Percentiles rank a stretch among this genome's conserved stretches.
phyloP scores from a whole-genome alignment of 2,113 vertebrate species.

The Pluvianellus socialis region DNA sequence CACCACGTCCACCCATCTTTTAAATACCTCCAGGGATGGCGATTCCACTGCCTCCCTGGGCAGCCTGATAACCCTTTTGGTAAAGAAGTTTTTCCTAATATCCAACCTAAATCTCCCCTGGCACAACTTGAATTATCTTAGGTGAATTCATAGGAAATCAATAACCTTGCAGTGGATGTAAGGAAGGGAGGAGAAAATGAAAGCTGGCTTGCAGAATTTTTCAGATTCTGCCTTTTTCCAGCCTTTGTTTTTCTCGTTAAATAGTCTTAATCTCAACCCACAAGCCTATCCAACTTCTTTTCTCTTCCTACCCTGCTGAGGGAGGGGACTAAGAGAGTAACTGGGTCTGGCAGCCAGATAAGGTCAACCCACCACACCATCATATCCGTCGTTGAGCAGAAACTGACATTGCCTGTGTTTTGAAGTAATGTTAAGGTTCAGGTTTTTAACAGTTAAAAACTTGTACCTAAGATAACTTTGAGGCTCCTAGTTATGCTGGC shows the following conservation, averaged over 20 bases:
- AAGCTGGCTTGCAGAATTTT: not conserved
- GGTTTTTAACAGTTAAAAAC: not conserved
- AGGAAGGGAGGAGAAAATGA: not conserved
- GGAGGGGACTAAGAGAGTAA: not conserved
- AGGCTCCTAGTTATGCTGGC: not conserved
- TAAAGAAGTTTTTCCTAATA: too few species aligned
- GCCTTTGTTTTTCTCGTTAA: not conserved
- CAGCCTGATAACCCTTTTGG: too few species aligned
- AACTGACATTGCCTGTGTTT: not conserved
- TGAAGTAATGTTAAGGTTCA: not conserved
- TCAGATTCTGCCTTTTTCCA: not conserved
- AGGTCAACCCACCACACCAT: not conserved
- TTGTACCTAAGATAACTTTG: not conserved
- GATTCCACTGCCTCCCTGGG: too few species aligned
- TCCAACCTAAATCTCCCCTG: too few species aligned
- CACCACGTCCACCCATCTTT: too few species aligned
- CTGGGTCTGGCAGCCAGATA: not conserved
- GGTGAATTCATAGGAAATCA: not conserved
- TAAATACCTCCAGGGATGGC: too few species aligned
- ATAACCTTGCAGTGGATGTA: not conserved
- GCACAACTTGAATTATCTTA: too few species aligned
- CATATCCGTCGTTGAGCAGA: not conserved
- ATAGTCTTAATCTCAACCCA: not conserved
- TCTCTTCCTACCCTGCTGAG: not conserved
- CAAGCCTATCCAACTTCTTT: not conserved